Conservation (phyloP, 2,797 vertebrate species). For the Phoeniculus purpureus region DNA sequence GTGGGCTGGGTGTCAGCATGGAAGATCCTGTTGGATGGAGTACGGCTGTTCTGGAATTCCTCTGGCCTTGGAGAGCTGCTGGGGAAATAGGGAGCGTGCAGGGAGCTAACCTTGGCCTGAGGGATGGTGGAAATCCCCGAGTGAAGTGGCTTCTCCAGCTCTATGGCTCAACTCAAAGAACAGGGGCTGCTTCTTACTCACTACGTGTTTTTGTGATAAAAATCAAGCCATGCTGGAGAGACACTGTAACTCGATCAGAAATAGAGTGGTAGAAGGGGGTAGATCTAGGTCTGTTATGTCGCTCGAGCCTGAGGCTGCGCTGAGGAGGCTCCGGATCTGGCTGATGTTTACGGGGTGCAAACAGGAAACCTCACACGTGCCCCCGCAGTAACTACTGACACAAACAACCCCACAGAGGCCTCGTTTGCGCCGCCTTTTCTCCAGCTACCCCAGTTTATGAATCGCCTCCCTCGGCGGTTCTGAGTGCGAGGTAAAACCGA, state of each 20-base stretch:
- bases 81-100: fast-evolving
- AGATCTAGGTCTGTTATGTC: fast-evolving
- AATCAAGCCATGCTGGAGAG: not conserved
- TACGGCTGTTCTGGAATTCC: fast-evolving
- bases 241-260: fast-evolving
- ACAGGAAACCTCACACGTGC: not conserved
- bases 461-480: not conserved
- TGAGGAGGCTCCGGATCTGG: fast-evolving
- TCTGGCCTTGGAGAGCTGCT: fast-evolving
- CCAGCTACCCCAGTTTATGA: not conserved
- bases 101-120: fast-evolving
- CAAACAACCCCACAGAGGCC: not conserved
- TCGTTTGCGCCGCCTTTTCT: not conserved
- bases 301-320: fast-evolving
- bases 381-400: not conserved
- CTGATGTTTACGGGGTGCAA: not conserved
- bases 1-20: fast-evolving
- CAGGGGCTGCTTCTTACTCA: not conserved
- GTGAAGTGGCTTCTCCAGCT: fast-evolving
- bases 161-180: not conserved
- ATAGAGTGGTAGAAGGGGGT: fast-evolving
- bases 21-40: fast-evolving
- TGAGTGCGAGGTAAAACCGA: not conserved
- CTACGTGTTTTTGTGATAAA: not conserved
- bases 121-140: not conserved